Evolutionary conservation across 1,140 invertebrate genomes (phyloP).

Genomic region (Tribolium castaneum): DNA sequence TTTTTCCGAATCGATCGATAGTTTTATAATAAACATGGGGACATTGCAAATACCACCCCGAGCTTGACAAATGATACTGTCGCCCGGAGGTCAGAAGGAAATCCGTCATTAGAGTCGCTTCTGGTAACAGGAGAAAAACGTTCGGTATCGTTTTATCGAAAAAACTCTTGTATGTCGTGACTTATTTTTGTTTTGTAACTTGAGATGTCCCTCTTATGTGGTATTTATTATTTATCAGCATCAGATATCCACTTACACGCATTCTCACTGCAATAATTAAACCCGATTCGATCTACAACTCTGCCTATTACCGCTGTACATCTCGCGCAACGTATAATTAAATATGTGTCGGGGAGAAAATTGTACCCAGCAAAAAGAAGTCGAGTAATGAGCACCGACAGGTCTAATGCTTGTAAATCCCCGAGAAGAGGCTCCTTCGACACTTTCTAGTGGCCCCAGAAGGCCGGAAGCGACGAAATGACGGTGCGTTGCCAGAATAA

Average conservation of each 20-base stretch:
- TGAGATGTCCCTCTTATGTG: slow-evolving; percentile 20
- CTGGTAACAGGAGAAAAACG: slow-evolving; percentile 1
- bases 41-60: background rate
- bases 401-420: too few relatives aligned
- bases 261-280: slow-evolving; percentile 31
- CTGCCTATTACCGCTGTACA: slow-evolving; percentile 20
- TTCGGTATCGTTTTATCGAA: background rate
- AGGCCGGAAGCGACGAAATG: too few relatives aligned
- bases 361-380: background rate
- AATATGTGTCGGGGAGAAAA: slow-evolving; percentile 14
- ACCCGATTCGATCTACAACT: slow-evolving; percentile 23
- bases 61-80: slow-evolving; percentile 12
- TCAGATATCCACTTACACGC: slow-evolving; percentile 28
- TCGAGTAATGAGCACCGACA: background rate
- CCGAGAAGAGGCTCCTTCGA: too few relatives aligned
- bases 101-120: slow-evolving; percentile 13
- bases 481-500: too few relatives aligned
- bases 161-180: slow-evolving; percentile 3
- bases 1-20: slow-evolving; percentile 1
- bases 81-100: background rate
- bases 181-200: slow-evolving; percentile 21
- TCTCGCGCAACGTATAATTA: slow-evolving; percentile 27
- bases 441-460: too few relatives aligned
- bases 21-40: slow-evolving; percentile 17
- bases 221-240: slow-evolving; percentile 31